A percentile compares a stretch with the other conserved stretches of the same genome.
Evolutionary conservation across 2,113 vertebrate species (phyloP).

Genomic region (Hoplias malabaricus): DNA sequence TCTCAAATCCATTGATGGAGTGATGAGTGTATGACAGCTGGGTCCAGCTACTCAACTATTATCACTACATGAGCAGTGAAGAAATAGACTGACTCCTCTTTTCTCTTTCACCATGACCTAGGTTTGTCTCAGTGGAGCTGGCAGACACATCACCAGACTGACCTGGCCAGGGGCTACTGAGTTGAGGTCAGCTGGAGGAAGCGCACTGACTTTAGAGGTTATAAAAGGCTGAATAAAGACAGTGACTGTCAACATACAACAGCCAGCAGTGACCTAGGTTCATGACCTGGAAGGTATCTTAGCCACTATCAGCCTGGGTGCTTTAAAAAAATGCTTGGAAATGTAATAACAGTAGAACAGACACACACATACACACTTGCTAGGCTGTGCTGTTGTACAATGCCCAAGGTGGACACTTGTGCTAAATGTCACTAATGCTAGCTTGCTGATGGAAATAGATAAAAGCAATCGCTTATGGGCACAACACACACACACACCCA

Average conservation of each 20-base stretch:
- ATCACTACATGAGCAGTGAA: neutral
- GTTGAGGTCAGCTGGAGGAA: neutral
- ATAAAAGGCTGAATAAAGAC: neutral
- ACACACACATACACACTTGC: neutral
- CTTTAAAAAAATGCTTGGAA: neutral
- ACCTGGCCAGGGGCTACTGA: neutral
- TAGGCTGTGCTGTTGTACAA: constrained; percentile 4
- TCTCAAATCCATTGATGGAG: neutral
- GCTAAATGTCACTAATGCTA: constrained; percentile 33
- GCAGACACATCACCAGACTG: neutral
- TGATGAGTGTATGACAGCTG: constrained; percentile 4
- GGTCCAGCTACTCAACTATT: neutral
- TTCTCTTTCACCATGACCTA: neutral
- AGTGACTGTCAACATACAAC: neutral
- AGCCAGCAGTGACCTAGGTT: neutral
- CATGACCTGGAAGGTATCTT: neutral
- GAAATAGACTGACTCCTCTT: neutral
- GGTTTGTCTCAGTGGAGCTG: neutral
- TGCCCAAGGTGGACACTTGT: constrained; percentile 34
- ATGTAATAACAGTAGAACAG: neutral
- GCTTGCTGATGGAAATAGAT: constrained; percentile 18
- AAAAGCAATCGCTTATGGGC: constrained; percentile 5
- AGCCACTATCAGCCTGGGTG: neutral
- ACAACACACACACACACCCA: neutral
- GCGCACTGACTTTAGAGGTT: neutral